Evolutionary conservation across 2,797 vertebrate genomes (phyloP).

Genomic region (Denticeps clupeoides): DNA sequence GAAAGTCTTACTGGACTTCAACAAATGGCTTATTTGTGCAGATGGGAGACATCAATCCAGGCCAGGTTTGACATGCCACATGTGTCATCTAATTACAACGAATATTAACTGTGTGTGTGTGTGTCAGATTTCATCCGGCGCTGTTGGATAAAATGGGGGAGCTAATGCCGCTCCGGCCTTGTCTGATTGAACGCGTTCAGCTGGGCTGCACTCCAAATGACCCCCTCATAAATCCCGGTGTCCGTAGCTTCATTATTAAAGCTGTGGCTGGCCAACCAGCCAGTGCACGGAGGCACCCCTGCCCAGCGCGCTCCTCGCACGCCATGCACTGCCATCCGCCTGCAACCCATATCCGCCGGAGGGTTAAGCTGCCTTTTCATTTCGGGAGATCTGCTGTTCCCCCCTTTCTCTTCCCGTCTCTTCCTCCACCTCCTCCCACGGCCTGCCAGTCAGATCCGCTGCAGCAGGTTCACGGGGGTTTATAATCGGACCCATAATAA

Average conservation of each 20-base stretch:
- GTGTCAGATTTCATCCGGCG: conserved; percentile 34
- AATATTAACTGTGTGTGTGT: conserved; percentile 30
- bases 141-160: too few relatives aligned
- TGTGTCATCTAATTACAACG: conserved; percentile 38
- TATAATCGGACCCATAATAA: conserved; percentile 40
- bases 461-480: conserved; percentile 12
- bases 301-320: too few relatives aligned
- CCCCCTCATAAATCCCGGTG: conserved; percentile 33
- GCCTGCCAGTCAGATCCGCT: not conserved
- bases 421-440: not conserved
- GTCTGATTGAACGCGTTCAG: conserved; percentile 24
- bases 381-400: conserved; percentile 28
- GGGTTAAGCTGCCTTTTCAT: conserved; percentile 31
- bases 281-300: too few relatives aligned
- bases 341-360: conserved; percentile 16
- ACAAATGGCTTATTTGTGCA: too few relatives aligned
- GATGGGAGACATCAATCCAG: too few relatives aligned
- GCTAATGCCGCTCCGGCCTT: conserved; percentile 30
- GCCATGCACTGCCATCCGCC: conserved; percentile 9
- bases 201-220: conserved; percentile 21
- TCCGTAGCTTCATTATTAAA: conserved; percentile 42
- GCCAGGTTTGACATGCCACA: conserved; percentile 41
- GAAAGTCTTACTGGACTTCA: too few relatives aligned
- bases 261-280: conserved; percentile 14
- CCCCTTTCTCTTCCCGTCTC: conserved; percentile 4